Conservation (phyloP, 2,888 invertebrate genomes). For the Didymodactylos carnosus region DNA sequence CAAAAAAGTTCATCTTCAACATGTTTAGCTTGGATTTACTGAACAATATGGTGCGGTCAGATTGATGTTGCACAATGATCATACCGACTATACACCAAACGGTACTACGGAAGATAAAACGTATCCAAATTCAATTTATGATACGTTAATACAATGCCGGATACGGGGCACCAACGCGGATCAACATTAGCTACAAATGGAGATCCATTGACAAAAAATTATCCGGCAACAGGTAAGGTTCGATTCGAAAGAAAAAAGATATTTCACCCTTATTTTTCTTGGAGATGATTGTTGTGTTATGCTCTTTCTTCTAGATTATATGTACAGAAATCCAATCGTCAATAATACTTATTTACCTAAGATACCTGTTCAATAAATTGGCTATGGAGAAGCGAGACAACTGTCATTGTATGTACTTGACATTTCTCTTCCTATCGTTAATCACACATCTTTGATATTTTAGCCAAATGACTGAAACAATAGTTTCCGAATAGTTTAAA, state of each 20-base stretch:
- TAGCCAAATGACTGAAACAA: background rate
- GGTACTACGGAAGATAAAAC: slow-evolving; percentile 20
- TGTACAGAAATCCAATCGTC: background rate
- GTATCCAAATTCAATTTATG: slow-evolving; percentile 33
- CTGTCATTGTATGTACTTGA: slow-evolving; percentile 15
- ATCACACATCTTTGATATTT: background rate
- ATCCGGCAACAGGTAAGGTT: slow-evolving; percentile 34
- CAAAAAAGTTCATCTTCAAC: too few species aligned
- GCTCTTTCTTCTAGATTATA: background rate
- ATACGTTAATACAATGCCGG: too few species aligned
- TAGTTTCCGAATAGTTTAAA: too few species aligned
- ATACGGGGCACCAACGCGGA: slow-evolving; percentile 37
- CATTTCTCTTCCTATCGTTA: too few species aligned
- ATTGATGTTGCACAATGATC: slow-evolving; percentile 35
- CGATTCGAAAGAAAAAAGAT: too few species aligned
- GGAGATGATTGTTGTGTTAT: background rate
- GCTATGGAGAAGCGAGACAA: slow-evolving; percentile 17
- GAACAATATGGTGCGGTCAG: slow-evolving; percentile 32
- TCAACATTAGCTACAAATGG: slow-evolving; percentile 30
- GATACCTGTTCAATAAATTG: slow-evolving; percentile 19
- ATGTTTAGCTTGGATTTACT: slow-evolving; percentile 16
- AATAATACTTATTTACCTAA: slow-evolving; percentile 1
- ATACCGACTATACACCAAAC: slow-evolving; percentile 22
- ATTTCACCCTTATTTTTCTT: background rate
- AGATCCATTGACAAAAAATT: slow-evolving; percentile 38